These are phyloP conservation scores for Schizaphis graminum DNA, from an alignment of 2,888 invertebrate genomes.

Conservation along the genomic window DNA sequence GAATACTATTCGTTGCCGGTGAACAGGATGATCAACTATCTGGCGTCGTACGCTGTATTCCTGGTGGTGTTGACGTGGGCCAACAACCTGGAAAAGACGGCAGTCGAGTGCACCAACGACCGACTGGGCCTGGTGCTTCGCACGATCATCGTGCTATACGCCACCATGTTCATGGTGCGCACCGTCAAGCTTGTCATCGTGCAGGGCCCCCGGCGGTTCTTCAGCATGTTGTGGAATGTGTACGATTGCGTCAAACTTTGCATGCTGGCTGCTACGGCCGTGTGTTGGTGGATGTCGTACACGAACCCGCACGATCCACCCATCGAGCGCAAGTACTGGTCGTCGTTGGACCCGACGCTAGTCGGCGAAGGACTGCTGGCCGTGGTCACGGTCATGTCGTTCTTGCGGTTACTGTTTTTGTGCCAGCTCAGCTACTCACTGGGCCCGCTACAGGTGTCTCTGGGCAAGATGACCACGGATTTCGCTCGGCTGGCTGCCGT, in stretches of 20 bases:
- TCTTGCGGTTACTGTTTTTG: constrained; percentile 76
- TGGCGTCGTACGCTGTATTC: constrained; percentile 46
- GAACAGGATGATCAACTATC: constrained; percentile 60
- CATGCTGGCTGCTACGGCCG: constrained; percentile 76
- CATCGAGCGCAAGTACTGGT: constrained; percentile 78
- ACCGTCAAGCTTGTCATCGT: not conserved
- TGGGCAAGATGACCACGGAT: constrained; percentile 79
- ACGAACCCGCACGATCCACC: constrained; percentile 72
- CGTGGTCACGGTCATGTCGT: constrained; percentile 78
- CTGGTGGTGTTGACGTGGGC: constrained; percentile 44
- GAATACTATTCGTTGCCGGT: constrained; percentile 41
- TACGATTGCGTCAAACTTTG: constrained; percentile 76
- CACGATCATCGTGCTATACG: not conserved
- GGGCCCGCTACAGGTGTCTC: constrained; percentile 76
- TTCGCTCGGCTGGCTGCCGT: constrained; percentile 77
- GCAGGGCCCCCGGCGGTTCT: constrained; percentile 74
- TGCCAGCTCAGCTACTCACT: constrained; percentile 77
- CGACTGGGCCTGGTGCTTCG: not conserved
- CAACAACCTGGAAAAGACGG: constrained; percentile 27
- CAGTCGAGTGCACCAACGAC: not conserved
- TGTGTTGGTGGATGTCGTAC: constrained; percentile 76
- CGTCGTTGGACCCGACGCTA: constrained; percentile 76
- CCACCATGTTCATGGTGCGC: not conserved
- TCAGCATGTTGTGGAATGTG: constrained; percentile 75
- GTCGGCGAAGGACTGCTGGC: constrained; percentile 79